Percentiles rank a stretch among this genome's conserved stretches.
Conservation (phyloP, 2,797 vertebrate species). For the Enteromius trimaculatus region DNA sequence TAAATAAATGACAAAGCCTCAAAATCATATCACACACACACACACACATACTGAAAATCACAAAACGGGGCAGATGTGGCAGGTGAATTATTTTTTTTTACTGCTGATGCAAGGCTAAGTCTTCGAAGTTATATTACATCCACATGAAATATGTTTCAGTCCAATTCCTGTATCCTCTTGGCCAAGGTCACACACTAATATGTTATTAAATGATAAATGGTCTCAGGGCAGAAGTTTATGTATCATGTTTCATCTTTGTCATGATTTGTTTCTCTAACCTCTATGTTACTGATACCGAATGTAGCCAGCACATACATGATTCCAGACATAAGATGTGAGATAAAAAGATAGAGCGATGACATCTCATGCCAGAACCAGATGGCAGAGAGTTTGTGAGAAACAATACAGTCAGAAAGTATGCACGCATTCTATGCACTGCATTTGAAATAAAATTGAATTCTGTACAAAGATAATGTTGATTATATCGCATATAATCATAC, state of each 20-base stretch:
- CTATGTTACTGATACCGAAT: conserved; percentile 75
- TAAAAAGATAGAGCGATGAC: conserved; percentile 12
- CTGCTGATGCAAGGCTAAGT: conserved; percentile 57
- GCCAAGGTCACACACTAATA: conserved; percentile 72
- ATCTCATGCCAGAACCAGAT: conserved; percentile 34
- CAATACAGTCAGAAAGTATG: background rate
- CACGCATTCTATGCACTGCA: background rate
- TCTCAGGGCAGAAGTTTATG: conserved; percentile 63
- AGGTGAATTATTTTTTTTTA: conserved; percentile 47
- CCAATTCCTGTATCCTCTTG: conserved; percentile 44
- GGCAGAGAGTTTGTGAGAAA: conserved; percentile 35
- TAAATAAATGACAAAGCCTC: background rate
- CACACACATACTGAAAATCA: no score
- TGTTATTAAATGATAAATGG: conserved; percentile 70
- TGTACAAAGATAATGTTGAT: conserved; percentile 19
- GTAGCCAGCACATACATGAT: conserved; percentile 56
- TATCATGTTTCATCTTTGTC: conserved; percentile 73
- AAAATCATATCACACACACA: conserved; percentile 2
- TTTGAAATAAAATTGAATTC: background rate
- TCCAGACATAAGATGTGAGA: conserved; percentile 69
- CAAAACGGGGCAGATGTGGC: conserved; percentile 14
- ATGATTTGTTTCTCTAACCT: conserved; percentile 71
- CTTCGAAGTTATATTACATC: conserved; percentile 63
- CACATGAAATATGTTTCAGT: conserved; percentile 60
- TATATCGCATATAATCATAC: background rate